Percentiles rank a stretch among this genome's conserved stretches.
Conservation (phyloP, 2,797 vertebrate genomes). For the Masticophis lateralis region DNA sequence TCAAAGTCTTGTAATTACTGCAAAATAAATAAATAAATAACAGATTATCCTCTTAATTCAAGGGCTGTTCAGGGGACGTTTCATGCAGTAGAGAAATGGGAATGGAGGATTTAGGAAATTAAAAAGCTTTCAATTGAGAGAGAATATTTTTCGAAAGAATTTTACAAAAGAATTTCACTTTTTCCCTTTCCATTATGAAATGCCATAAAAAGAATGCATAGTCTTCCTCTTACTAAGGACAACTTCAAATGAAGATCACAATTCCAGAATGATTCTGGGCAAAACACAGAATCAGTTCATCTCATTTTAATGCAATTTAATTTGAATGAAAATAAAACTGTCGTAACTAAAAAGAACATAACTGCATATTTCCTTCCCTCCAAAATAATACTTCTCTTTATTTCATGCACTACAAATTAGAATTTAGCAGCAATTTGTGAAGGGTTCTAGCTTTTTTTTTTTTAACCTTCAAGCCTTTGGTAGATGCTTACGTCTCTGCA, state of each 20-base stretch:
- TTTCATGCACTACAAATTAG: background rate
- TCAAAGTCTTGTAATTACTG: background rate
- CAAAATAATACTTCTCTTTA: background rate
- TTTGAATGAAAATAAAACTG: background rate
- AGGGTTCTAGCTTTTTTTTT: background rate
- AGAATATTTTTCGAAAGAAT: background rate
- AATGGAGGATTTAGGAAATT: background rate
- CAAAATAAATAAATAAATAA: background rate
- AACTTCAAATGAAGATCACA: background rate
- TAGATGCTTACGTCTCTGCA: background rate
- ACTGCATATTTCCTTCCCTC: background rate
- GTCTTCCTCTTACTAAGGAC: background rate
- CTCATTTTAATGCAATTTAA: background rate
- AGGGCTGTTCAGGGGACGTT: background rate
- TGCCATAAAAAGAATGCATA: background rate
- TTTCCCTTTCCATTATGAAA: background rate
- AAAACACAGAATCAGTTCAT: background rate
- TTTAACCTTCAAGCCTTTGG: background rate
- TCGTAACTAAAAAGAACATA: background rate
- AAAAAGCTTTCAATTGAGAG: background rate
- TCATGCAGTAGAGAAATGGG: background rate
- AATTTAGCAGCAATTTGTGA: background rate
- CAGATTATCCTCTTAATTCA: background rate
- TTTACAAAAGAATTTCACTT: background rate
- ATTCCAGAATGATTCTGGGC: background rate